A percentile compares a stretch with the other conserved stretches of the same genome.
Conservation (phyloP, 2,888 invertebrate genomes). For the Leptothorax acervorum region DNA sequence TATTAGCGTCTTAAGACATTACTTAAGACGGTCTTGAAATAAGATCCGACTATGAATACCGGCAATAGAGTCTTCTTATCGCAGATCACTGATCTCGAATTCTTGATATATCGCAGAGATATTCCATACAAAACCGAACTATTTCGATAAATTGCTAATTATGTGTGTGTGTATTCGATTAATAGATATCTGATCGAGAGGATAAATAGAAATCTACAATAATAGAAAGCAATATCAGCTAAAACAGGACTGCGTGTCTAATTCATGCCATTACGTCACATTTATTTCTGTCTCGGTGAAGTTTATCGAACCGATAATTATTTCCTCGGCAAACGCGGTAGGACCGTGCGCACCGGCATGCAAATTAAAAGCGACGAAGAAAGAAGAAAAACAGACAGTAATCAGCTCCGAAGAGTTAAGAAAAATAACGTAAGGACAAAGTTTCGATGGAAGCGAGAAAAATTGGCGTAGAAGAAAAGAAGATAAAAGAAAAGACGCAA, state of each 20-base stretch:
- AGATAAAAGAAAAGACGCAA: background rate
- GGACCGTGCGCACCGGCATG: background rate
- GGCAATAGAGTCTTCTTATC: background rate
- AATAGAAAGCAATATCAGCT: background rate
- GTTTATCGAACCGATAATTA: slow-evolving; percentile 13
- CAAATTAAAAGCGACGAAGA: background rate
- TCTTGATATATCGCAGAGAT: background rate
- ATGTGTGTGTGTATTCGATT: background rate
- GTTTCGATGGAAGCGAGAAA: no score
- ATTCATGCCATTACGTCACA: background rate
- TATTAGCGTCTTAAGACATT: no score
- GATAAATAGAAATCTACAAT: background rate
- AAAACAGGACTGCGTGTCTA: background rate
- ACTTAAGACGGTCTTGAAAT: no score
- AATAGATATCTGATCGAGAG: background rate
- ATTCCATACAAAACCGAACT: background rate
- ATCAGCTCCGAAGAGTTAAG: background rate
- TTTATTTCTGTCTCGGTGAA: slow-evolving; percentile 14
- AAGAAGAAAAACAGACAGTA: background rate
- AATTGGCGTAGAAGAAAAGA: background rate
- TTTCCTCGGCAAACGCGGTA: background rate
- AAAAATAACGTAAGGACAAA: background rate
- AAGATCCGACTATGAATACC: no score
- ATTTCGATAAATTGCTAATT: background rate
- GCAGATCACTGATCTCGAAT: background rate